These are phyloP conservation scores for Dasysyrphus tricinctus DNA, from an alignment of 2,888 invertebrate species.

Conservation along the genomic window DNA sequence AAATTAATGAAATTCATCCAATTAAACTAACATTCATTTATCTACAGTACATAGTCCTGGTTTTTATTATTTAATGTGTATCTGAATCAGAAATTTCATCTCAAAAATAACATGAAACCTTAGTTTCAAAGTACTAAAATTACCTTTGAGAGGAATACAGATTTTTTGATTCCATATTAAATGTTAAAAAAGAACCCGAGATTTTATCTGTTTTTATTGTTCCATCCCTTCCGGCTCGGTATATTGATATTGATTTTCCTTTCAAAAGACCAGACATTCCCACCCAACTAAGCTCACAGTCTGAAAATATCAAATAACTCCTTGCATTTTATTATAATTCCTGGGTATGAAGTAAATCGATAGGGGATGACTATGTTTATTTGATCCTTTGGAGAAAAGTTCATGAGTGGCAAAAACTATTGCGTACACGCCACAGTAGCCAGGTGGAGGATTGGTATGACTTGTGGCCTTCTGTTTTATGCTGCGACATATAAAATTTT, in stretches of 20 bases:
- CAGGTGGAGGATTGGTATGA: background rate
- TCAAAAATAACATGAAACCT: no score
- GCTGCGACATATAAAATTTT: background rate
- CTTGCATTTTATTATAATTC: conserved; percentile 7
- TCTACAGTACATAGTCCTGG: no score
- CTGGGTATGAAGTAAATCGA: background rate
- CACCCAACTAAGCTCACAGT: background rate
- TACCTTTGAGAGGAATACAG: background rate
- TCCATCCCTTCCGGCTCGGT: background rate
- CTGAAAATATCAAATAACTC: conserved; percentile 15
- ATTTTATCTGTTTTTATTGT: conserved; percentile 8
- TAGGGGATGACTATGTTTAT: conserved; percentile 6
- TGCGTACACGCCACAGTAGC: conserved; percentile 4
- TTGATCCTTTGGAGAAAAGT: conserved; percentile 1
- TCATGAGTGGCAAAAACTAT: conserved; percentile 9
- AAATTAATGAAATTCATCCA: background rate
- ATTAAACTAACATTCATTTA: background rate
- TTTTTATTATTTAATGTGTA: no score
- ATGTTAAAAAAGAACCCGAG: background rate
- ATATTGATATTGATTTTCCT: conserved; percentile 6
- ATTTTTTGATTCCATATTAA: background rate
- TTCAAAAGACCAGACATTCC: conserved; percentile 4
- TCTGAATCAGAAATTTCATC: no score
- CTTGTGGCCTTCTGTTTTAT: background rate
- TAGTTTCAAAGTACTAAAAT: no score